Base-by-base conservation (phyloP, 2,797 vertebrate species). In the Macropus fuliginosus region DNA sequence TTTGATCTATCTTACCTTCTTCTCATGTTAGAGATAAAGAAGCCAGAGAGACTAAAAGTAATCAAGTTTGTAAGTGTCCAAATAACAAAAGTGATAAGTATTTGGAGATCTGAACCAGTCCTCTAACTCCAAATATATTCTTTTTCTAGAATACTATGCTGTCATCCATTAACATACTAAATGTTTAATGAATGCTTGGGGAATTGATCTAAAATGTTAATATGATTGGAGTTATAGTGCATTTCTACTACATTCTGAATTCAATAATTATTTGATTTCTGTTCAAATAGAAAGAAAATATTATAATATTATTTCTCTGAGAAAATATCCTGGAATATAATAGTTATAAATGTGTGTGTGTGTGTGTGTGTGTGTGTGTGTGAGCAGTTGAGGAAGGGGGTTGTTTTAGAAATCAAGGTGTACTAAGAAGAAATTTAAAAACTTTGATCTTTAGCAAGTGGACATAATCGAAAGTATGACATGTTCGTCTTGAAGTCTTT, bases 1-100 rank as follows among this genome's bases (percentile, higher is more conserved):
- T 91, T 96, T 24, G 27, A 90, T 90, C 54, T 55, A 52, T 56
- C 90, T 90, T 59, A 81, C 87, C 55, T 91, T 91, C 6, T 93
- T 14, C 5, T 89, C 21, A 90, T 92, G 93, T 94, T 92, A 93
- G 6, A 89, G 31, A 34, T 1, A 13, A 57, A 91, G 74, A 66
- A 81, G 24, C 13, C 12, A 87, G 93, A 87, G 90, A 91, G 40
- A 16, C 52, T 24, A 34, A 93, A 57, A 57, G 90, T 93, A 92
- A 66, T 21, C 29, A 55, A 93, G 54, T 40, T 46, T 29, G 16
- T 92, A 92, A 50, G 92, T 11, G n/a, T 40, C n/a, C 54, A 81
- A 89, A 10, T 0, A 59, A 90, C 34, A 0, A 27, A 31, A 3
- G 40, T 91, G 92, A 57, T 91, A 81, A 94, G 92, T 57, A 6